Conservation (phyloP, 1,140 invertebrate species). For the Pseudomyrmex flavicornis region DNA sequence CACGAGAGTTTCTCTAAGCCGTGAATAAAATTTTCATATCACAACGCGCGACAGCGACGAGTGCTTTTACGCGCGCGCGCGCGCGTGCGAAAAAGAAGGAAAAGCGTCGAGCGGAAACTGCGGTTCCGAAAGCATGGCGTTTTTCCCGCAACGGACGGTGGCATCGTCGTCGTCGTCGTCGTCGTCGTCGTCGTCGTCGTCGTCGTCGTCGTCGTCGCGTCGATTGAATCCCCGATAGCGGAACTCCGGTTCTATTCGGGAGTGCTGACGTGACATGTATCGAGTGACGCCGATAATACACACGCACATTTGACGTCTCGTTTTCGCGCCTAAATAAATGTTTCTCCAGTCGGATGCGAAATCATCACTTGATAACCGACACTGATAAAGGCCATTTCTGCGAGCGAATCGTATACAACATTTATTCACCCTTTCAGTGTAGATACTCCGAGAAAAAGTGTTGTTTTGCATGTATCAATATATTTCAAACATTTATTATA, state of each 20-base stretch:
- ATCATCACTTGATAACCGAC: constrained; percentile 17
- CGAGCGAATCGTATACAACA: background rate
- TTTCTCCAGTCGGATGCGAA: constrained; percentile 14
- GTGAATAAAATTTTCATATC: constrained; percentile 38
- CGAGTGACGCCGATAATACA: constrained; percentile 3
- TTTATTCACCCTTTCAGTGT: background rate
- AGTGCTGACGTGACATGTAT: constrained; percentile 16
- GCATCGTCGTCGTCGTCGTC: background rate
- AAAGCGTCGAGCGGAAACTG: constrained; percentile 20
- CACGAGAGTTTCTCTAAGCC: constrained; percentile 12
- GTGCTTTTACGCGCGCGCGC: constrained; percentile 28
- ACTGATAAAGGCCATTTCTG: constrained; percentile 5
- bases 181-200: background rate
- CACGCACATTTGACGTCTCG: constrained; percentile 3
- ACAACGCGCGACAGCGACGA: constrained; percentile 38
- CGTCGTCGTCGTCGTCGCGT: constrained; percentile 27
- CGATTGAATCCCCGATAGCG: constrained; percentile 47
- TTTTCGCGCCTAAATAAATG: constrained; percentile 14
- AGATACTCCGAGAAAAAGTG: too few relatives aligned
- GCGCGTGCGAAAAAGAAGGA: constrained; percentile 26
- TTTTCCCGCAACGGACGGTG: constrained; percentile 27
- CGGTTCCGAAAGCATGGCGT: constrained; percentile 36
- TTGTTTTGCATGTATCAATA: too few relatives aligned
- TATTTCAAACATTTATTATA: too few relatives aligned
- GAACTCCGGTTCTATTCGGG: constrained; percentile 18